These are phyloP conservation scores for Poeciliopsis prolifica DNA, from an alignment of 2,113 vertebrate genomes.

Conservation along the genomic window DNA sequence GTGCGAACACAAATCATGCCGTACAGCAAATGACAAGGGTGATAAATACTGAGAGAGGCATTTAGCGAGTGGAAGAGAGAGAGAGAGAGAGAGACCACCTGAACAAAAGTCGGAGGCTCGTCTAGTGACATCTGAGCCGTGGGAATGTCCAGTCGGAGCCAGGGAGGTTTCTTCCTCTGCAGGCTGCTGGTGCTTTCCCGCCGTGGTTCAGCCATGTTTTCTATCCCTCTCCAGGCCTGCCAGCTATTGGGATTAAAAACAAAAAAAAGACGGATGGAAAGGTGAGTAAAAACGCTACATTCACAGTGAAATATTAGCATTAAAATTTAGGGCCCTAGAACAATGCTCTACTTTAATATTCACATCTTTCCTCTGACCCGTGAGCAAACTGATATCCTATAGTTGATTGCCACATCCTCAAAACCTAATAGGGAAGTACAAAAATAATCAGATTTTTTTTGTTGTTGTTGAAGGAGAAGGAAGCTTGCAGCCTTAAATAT, in stretches of 20 bases:
- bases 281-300: background rate
- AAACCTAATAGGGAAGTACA: constrained; percentile 25
- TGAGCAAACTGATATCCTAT: constrained; percentile 6
- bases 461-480: constrained; percentile 15
- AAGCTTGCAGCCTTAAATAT: constrained; percentile 46
- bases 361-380: constrained; percentile 21
- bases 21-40: constrained; percentile 1
- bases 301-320: background rate
- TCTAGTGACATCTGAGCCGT: constrained; percentile 79
- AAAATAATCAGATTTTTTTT: background rate
- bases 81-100: constrained; percentile 75
- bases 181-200: constrained; percentile 95
- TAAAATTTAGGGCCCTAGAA: no score
- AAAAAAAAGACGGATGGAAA: background rate
- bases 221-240: constrained; percentile 72
- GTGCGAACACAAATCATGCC: background rate
- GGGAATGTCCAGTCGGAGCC: constrained; percentile 95
- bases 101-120: constrained; percentile 83
- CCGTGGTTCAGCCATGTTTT: constrained; percentile 88
- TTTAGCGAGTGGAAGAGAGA: constrained; percentile 1
- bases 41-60: background rate
- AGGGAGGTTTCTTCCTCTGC: constrained; percentile 97
- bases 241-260: constrained; percentile 68
- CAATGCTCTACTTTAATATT: constrained; percentile 12
- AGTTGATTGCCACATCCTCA: constrained; percentile 41